A percentile compares a stretch with the other conserved stretches of the same genome.
These are phyloP conservation scores for Penaeus japonicus DNA, from an alignment of 1,140 invertebrate genomes.

Conservation along the genomic window DNA sequence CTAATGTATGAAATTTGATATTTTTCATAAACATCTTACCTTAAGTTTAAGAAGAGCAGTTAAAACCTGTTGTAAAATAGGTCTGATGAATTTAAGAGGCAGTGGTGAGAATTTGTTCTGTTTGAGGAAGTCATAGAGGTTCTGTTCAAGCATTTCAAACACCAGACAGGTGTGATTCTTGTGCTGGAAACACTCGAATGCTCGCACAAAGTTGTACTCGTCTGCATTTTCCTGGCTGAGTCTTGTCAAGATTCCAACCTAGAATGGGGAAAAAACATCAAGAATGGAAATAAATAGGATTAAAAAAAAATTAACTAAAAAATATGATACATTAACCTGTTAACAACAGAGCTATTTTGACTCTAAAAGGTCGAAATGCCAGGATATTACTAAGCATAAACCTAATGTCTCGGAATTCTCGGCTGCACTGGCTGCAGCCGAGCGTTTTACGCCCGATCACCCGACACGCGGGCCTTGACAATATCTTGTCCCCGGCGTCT, in stretches of 20 bases:
- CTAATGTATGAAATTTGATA: background rate
- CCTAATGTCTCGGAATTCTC: too few species aligned
- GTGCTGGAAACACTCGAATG: slow-evolving; percentile 99
- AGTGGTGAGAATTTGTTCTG: slow-evolving; percentile 99
- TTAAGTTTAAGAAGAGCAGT: slow-evolving; percentile 98
- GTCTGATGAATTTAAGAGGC: slow-evolving; percentile 97
- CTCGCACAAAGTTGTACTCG: slow-evolving; percentile 99
- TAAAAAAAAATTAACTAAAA: too few species aligned
- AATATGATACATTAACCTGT: too few species aligned
- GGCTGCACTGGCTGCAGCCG: too few species aligned
- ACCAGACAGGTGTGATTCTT: slow-evolving; percentile 99
- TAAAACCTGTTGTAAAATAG: slow-evolving; percentile 96
- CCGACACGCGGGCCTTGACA: too few species aligned
- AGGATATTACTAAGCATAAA: too few species aligned
- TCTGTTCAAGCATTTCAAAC: slow-evolving; percentile 99
- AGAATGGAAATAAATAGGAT: too few species aligned
- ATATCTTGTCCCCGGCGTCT: too few species aligned
- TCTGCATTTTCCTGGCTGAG: slow-evolving; percentile 99
- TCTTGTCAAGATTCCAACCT: slow-evolving; percentile 95
- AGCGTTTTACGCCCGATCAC: too few species aligned
- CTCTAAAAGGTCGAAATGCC: too few species aligned
- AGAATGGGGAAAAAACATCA: slow-evolving; percentile 59
- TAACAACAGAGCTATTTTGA: too few species aligned
- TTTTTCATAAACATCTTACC: slow-evolving; percentile 73
- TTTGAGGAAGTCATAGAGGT: slow-evolving; percentile 99